phyloP scores from a whole-genome alignment of 2,113 vertebrate species.

The Morone saxatilis region DNA sequence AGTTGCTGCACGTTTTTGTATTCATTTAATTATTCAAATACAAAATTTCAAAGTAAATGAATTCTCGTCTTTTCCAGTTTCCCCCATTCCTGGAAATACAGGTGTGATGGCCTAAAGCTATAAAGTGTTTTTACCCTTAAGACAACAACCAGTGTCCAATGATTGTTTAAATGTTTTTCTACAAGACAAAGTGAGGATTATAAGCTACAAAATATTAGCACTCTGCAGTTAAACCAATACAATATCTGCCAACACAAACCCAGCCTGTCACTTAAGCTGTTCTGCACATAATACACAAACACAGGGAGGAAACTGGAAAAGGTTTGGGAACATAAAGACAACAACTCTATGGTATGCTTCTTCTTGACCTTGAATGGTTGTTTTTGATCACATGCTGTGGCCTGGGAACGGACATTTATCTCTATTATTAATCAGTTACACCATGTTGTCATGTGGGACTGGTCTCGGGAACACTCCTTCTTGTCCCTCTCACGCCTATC shows the following conservation, averaged over 20 bases:
- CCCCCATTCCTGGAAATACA: not conserved
- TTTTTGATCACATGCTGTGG: not conserved
- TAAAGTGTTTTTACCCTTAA: not conserved
- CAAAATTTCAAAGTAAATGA: no score
- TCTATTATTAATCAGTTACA: conserved; percentile 53
- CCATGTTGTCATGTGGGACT: conserved; percentile 7
- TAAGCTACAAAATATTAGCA: not conserved
- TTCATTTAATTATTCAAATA: not conserved
- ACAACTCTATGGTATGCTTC: not conserved
- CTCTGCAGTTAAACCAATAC: not conserved
- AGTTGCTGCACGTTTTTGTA: not conserved
- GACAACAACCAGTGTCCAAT: not conserved
- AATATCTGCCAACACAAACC: not conserved
- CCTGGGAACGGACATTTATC: conserved; percentile 13
- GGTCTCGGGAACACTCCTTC: conserved; percentile 9
- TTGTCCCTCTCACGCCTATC: conserved; percentile 70
- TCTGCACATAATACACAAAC: not conserved
- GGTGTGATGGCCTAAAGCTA: not conserved
- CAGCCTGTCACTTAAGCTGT: not conserved
- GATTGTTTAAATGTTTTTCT: not conserved
- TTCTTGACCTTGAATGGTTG: conserved; percentile 22
- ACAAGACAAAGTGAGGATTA: not conserved
- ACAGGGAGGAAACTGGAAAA: not conserved
- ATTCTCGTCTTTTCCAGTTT: not conserved
- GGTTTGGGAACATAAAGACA: not conserved